These are phyloP conservation scores for Mactromeris polynyma DNA, from an alignment of 2,888 invertebrate genomes.

Conservation along the genomic window DNA sequence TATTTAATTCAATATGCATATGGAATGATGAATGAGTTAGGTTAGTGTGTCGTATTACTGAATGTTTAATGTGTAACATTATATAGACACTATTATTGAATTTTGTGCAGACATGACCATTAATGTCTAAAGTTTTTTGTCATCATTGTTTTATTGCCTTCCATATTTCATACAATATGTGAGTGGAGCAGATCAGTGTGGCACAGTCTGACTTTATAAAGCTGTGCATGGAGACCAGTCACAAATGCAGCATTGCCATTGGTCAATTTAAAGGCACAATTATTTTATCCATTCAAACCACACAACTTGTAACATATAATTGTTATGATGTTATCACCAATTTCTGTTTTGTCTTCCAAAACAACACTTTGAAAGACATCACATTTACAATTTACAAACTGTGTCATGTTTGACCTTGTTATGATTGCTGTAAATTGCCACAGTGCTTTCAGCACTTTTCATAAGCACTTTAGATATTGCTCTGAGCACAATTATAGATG, in stretches of 20 bases:
- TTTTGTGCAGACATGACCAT: neutral
- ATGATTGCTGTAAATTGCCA: too few species aligned
- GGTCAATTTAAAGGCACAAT: too few species aligned
- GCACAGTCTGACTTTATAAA: neutral
- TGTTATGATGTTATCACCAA: too few species aligned
- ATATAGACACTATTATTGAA: neutral
- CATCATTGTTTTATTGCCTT: neutral
- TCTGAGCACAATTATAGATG: too few species aligned
- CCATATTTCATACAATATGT: neutral
- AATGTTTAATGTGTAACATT: neutral
- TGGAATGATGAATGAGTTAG: neutral
- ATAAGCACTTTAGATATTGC: too few species aligned
- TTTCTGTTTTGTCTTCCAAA: too few species aligned
- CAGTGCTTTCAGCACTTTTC: too few species aligned
- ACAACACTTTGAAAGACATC: too few species aligned
- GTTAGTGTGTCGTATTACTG: neutral
- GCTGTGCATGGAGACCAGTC: neutral
- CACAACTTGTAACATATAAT: too few species aligned
- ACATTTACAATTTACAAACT: too few species aligned
- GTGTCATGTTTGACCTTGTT: too few species aligned
- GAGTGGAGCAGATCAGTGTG: neutral
- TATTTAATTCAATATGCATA: neutral
- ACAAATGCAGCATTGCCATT: neutral
- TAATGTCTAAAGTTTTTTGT: conserved; percentile 1
- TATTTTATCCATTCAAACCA: too few species aligned